Evolutionary conservation across 2,888 invertebrate genomes (phyloP).

Genomic region (Fragum sueziense): DNA sequence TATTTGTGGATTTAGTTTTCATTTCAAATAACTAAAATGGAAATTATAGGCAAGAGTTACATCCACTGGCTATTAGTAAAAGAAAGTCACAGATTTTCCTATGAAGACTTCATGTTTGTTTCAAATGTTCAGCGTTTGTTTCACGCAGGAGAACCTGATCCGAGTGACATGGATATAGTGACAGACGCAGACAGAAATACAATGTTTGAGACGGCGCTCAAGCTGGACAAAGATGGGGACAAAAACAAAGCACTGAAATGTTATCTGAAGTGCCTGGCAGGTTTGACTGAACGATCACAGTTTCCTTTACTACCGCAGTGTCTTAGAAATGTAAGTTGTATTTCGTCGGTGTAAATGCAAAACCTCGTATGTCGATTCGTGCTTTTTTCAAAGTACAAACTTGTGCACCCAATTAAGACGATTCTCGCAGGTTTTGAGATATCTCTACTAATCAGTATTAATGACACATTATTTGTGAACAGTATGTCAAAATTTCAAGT

Average conservation of each 20-base stretch:
- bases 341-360: too few relatives aligned
- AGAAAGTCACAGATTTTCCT: constrained; percentile 39
- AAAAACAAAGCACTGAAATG: constrained; percentile 72
- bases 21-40: too few relatives aligned
- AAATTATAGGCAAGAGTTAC: constrained; percentile 27
- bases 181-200: constrained; percentile 63
- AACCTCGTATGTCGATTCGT: too few relatives aligned
- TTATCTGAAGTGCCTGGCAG: constrained; percentile 75
- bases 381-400: too few relatives aligned
- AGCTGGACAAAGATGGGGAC: constrained; percentile 67
- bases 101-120: constrained; percentile 43
- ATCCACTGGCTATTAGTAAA: constrained; percentile 30
- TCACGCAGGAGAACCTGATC: constrained; percentile 29
- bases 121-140: constrained; percentile 29
- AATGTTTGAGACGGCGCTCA: constrained; percentile 73
- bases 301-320: constrained; percentile 79
- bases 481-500: too few relatives aligned
- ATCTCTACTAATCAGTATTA: too few relatives aligned
- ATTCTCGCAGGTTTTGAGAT: too few relatives aligned
- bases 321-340: constrained; percentile 75
- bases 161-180: constrained; percentile 40
- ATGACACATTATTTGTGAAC: too few relatives aligned
- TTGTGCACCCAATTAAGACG: too few relatives aligned
- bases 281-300: constrained; percentile 67
- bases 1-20: too few relatives aligned